Evolutionary conservation across 2,888 invertebrate genomes (phyloP).

Genomic region (Ichneumoninae sp.): DNA sequence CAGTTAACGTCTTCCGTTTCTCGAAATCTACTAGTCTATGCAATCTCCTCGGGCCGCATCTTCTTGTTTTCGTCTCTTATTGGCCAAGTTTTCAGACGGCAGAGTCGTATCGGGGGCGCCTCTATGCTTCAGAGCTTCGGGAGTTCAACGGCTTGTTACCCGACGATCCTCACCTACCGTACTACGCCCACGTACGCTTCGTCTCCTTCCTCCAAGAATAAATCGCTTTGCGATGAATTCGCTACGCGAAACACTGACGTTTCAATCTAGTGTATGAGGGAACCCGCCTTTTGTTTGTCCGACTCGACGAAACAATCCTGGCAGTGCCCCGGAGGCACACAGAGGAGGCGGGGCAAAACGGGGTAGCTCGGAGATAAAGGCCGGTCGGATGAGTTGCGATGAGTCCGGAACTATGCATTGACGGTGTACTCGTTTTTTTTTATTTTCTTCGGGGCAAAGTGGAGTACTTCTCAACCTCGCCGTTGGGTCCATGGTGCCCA

Average conservation of each 20-base stretch:
- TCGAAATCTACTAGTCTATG: conserved; percentile 13
- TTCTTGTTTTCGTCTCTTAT: conserved; percentile 79
- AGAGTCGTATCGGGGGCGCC: conserved; percentile 76
- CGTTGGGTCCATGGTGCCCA: neutral
- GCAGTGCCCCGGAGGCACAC: neutral
- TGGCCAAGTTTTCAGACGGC: conserved; percentile 79
- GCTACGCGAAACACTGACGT: conserved; percentile 22
- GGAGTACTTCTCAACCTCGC: neutral
- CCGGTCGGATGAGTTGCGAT: neutral
- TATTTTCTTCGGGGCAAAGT: neutral
- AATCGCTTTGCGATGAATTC: conserved; percentile 48
- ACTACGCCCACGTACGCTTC: conserved; percentile 12
- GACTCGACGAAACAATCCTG: neutral
- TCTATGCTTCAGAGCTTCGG: conserved; percentile 68
- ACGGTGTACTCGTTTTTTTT: neutral
- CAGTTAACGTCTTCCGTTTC: conserved; percentile 73
- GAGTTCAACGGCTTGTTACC: conserved; percentile 52
- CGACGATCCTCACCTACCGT: conserved; percentile 21
- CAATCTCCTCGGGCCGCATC: conserved; percentile 69
- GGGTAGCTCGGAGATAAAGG: neutral
- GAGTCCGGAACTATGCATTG: neutral
- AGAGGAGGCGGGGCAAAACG: neutral
- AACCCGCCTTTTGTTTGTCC: neutral
- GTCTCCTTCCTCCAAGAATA: conserved; percentile 47
- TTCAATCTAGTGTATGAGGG: conserved; percentile 35